Evolutionary conservation across 37 sponge, comb jelly and placozoan species (phyloP).

Genomic region (Ephydatia muelleri): DNA sequence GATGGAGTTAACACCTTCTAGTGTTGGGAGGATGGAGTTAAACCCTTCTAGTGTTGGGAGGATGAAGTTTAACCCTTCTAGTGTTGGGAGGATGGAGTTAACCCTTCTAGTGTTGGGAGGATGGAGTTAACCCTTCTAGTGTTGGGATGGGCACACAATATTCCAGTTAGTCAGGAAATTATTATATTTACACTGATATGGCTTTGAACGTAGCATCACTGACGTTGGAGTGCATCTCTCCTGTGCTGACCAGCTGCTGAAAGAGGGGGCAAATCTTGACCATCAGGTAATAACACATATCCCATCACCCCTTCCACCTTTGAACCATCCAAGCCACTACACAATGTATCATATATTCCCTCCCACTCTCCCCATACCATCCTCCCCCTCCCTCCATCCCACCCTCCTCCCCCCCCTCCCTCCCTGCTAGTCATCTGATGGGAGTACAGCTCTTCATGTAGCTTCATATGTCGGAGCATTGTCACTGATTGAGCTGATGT

Average conservation of each 20-base stretch:
- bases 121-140: no score
- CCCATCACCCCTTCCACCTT: background rate
- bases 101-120: no score
- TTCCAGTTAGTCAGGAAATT: no score
- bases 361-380: background rate
- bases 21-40: no score
- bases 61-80: no score
- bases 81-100: no score
- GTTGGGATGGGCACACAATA: no score
- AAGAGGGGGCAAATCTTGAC: constrained; percentile 65
- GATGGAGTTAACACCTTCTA: no score
- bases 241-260: constrained; percentile 79
- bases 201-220: constrained; percentile 10
- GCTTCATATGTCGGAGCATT: constrained; percentile 74
- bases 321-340: background rate
- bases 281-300: constrained; percentile 42
- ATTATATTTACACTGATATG: no score
- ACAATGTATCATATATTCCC: background rate
- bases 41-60: no score
- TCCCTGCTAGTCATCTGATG: constrained; percentile 50
- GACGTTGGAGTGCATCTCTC: constrained; percentile 62
- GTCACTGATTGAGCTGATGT: constrained; percentile 70
- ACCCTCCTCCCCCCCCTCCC: no score
- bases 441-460: constrained; percentile 75
- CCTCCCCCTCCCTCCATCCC: background rate